These are phyloP conservation scores for Pachypanchax playfairii DNA, from an alignment of 2,113 vertebrate genomes.

Conservation along the genomic window DNA sequence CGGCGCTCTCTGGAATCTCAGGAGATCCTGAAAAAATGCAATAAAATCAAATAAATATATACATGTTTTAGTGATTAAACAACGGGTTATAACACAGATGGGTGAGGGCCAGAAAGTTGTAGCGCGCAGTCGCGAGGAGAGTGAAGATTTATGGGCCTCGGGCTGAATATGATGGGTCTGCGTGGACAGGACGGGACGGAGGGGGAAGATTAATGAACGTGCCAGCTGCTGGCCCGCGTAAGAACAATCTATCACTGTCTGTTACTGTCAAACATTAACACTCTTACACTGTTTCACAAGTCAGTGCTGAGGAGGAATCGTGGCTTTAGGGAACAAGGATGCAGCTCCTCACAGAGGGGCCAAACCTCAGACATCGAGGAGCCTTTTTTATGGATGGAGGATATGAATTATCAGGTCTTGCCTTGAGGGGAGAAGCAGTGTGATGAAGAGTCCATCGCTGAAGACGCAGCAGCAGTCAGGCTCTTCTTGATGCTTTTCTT, in stretches of 20 bases:
- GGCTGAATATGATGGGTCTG: constrained; percentile 82
- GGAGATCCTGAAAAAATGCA: constrained; percentile 85
- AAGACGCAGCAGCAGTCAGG: constrained; percentile 74
- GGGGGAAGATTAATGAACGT: constrained; percentile 94
- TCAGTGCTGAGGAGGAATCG: constrained; percentile 63
- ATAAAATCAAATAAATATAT: constrained; percentile 27
- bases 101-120: constrained; percentile 58
- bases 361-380: constrained; percentile 60
- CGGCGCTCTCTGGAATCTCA: constrained; percentile 84
- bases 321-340: background rate
- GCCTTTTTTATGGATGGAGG: constrained; percentile 51
- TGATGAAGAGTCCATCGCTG: constrained; percentile 78
- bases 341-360: constrained; percentile 42
- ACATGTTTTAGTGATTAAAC: background rate
- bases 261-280: constrained; percentile 98
- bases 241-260: constrained; percentile 96
- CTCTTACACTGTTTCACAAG: constrained; percentile 89
- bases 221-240: constrained; percentile 93
- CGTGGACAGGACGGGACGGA: constrained; percentile 87
- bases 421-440: constrained; percentile 94
- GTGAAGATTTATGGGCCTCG: constrained; percentile 74
- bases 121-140: constrained; percentile 67
- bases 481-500: constrained; percentile 94
- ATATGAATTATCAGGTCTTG: constrained; percentile 84
- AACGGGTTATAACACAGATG: too few species aligned